Conservation (phyloP, 2,888 invertebrate species). For the Laothoe populi region DNA sequence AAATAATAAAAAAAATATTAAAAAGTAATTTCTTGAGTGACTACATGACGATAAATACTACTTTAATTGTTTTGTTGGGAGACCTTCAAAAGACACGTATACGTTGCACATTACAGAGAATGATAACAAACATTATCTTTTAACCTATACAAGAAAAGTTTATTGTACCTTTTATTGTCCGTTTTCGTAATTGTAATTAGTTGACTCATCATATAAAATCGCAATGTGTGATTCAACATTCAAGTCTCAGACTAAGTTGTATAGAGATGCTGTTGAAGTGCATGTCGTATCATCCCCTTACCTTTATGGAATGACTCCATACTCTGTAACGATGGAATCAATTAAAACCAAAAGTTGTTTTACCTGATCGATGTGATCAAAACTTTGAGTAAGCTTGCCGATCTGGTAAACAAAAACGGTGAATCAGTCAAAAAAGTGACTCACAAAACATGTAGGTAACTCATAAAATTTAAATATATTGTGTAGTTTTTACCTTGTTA, state of each 20-base stretch:
- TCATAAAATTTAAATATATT: not conserved
- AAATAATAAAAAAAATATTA: too few relatives aligned
- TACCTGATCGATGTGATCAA: slow-evolving; percentile 14
- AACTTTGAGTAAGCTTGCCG: slow-evolving; percentile 13
- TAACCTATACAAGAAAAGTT: too few relatives aligned
- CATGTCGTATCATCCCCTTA: slow-evolving; percentile 34
- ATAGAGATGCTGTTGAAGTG: slow-evolving; percentile 26
- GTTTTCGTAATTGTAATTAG: not conserved
- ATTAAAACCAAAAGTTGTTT: slow-evolving; percentile 22
- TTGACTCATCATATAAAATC: slow-evolving; percentile 5
- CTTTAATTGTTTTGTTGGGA: too few relatives aligned
- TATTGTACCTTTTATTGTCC: too few relatives aligned
- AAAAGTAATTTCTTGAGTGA: too few relatives aligned
- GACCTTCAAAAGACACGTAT: too few relatives aligned
- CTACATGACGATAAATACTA: too few relatives aligned
- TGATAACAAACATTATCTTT: not conserved
- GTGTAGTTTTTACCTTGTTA: too few relatives aligned
- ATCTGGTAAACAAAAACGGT: slow-evolving; percentile 4
- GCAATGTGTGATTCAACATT: too few relatives aligned
- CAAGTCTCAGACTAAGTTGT: too few relatives aligned
- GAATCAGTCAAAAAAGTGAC: not conserved
- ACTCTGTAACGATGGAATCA: slow-evolving; percentile 20
- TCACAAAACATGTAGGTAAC: not conserved
- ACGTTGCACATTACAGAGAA: not conserved
- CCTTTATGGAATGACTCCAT: slow-evolving; percentile 39